Evolutionary conservation across 2,888 invertebrate genomes (phyloP).

Genomic region (Cremastobaeus sp.): DNA sequence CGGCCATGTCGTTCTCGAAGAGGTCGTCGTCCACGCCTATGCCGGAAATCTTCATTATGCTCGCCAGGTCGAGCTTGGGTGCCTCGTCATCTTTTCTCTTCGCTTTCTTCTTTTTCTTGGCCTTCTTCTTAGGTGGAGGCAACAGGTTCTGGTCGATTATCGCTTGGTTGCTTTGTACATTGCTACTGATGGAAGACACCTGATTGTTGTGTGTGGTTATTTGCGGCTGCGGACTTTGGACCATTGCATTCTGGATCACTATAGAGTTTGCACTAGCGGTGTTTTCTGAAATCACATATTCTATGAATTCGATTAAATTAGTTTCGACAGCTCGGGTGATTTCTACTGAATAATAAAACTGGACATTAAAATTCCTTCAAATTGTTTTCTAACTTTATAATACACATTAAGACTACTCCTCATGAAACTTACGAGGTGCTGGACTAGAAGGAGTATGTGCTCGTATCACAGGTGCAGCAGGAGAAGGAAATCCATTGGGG

Average conservation of each 20-base stretch:
- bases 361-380: too few relatives aligned
- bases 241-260: slow-evolving; percentile 77
- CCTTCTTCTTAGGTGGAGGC: slow-evolving; percentile 79
- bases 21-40: slow-evolving; percentile 85
- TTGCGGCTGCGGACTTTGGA: slow-evolving; percentile 76
- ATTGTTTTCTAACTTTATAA: too few relatives aligned
- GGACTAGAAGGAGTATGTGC: slow-evolving; percentile 76
- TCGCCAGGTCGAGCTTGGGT: slow-evolving; percentile 83
- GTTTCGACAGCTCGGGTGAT: too few relatives aligned
- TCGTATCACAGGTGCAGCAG: slow-evolving; percentile 75
- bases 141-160: slow-evolving; percentile 75
- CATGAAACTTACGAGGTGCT: slow-evolving; percentile 72
- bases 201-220: slow-evolving; percentile 69
- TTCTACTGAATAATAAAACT: too few relatives aligned
- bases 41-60: slow-evolving; percentile 86
- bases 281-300: slow-evolving; percentile 69
- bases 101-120: slow-evolving; percentile 81
- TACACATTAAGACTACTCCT: too few relatives aligned
- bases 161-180: slow-evolving; percentile 68
- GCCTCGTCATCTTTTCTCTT: slow-evolving; percentile 79
- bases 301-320: too few relatives aligned
- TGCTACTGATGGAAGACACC: slow-evolving; percentile 64
- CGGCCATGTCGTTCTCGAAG: slow-evolving; percentile 75
- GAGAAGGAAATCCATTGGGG: slow-evolving; percentile 76
- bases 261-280: slow-evolving; percentile 73